These are phyloP conservation scores for Gnathonemus longibarbis DNA, from an alignment of 2,113 vertebrate genomes.

Conservation along the genomic window DNA sequence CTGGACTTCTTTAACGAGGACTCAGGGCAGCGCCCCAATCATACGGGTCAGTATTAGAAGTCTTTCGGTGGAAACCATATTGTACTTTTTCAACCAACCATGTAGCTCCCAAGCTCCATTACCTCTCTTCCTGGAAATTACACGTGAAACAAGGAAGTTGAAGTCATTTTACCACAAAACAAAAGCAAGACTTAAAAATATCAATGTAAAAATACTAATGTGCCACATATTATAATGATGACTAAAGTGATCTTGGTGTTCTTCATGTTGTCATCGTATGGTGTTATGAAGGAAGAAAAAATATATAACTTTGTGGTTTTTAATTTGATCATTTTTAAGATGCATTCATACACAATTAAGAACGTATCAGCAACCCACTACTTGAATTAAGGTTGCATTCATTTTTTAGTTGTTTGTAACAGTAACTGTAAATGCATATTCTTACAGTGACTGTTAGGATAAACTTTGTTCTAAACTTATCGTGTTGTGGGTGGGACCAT, in stretches of 20 bases:
- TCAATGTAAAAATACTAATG: not conserved
- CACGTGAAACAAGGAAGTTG: not conserved
- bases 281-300: not conserved
- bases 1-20: conserved; percentile 53
- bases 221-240: not conserved
- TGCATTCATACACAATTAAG: not conserved
- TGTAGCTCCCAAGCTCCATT: not conserved
- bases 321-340: not conserved
- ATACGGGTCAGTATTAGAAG: not conserved
- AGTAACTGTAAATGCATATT: not conserved
- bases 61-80: not conserved
- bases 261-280: not conserved
- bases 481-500: not conserved
- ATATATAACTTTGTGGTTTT: not conserved
- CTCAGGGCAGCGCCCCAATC: conserved; percentile 11
- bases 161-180: not conserved
- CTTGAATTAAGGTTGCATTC: not conserved
- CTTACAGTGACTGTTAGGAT: not conserved
- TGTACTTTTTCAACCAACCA: not conserved
- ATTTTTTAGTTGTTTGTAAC: not conserved
- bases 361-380: not conserved
- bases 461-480: not conserved
- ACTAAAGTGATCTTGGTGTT: not conserved
- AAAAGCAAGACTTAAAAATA: not conserved
- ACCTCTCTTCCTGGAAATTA: not conserved